Base-by-base conservation (phyloP, 2,888 invertebrate species). In the Luffia ferchaultella region DNA sequence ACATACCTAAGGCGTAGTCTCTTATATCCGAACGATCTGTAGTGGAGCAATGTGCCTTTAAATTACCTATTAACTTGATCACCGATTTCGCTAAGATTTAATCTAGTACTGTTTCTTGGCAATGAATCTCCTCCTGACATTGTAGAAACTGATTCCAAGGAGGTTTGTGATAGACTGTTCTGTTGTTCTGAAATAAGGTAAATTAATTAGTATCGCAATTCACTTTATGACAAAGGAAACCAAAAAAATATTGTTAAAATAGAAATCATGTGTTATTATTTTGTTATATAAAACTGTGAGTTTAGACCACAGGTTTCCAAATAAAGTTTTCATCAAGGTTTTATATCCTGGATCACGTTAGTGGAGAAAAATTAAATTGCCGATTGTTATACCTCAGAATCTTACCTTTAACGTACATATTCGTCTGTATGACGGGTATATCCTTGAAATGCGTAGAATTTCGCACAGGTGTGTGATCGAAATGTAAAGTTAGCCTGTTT, bases 381-480 rank as follows among this genome's bases (percentile, higher is more conserved):
- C n/a, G n/a, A n/a, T n/a, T n/a, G n/a, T n/a, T n/a, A n/a, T n/a
- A n/a, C n/a, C n/a, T n/a, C n/a, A n/a, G n/a, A n/a, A n/a, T n/a
- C 74, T 82, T 80, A 3, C 73, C 73, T 59, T 74, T 30, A 30
- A 30, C 30, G 78, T 62, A 50, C 9, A 62, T 55, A 53, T 61
- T 74, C 15, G 54, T 54, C 5, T 60, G 64, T 17, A 78, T 61
- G 48, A 62, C 65, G 0, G 85, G 87, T 0, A 93, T 91, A 65
- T 95, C 94, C 62, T 92, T 89, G 50, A 92, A 85, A 69, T 92
- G 89, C 57, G 90, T 84, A 0, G 93, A 93, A 53, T 90, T 90
- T 61, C 90, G 82, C 2, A 86, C 67, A 0, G 90, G 88, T 18
- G 90, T 89, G 60, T 90, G 89, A 48, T 93, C 92, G 48, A 92